Evolutionary conservation across 2,113 vertebrate species (phyloP), one percentile per base, ranked within the genome.

Genomic region (Muntiacus muntjak): DNA sequence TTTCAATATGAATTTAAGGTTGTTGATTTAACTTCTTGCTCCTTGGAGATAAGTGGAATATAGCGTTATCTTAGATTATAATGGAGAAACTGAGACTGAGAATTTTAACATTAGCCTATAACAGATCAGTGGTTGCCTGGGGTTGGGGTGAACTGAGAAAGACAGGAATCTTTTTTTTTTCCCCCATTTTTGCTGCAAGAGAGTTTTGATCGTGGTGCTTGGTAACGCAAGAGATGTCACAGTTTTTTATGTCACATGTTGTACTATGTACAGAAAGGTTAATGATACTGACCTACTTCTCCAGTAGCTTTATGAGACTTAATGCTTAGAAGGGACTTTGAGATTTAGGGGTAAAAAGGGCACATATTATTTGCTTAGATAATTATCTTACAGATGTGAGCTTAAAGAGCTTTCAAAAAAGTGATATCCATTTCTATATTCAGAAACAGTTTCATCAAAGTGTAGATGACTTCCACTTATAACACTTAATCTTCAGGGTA

Each of bases 391-490:
- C 0, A 78, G 8, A 36, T 85, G 12, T 81, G n/a, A 64, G 8
- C 78, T 86, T 93, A 94, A 88, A 91, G 57, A 89, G 26, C 23
- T 30, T 67, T 83, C 87, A 60, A 28, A 4, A n/a, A 74, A 78
- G 76, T 62, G 30, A 52, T 43, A 85, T 13, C 26, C 21, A 47
- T 60, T 7, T 94, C 47, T 92, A 0, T 84, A 82, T 91, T 92
- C 25, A 87, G 90, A 96, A 67, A 71, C 14, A 52, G 3, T 94
- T 95, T 86, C 60, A 88, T 93, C 58, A 58, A 84, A 88, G 71
- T 86, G 43, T 91, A 94, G n/a, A 54, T 85, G 43, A 33, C 26
- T 91, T 97, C 64, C n/a, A 89, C 64, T 62, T 97, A 55, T 16
- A 88, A 94, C 16, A 81, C 17, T 97, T 86, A 85, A 78, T 89